phyloP scores from a whole-genome alignment of 2,888 invertebrate species.

The Laspeyria flexula region DNA sequence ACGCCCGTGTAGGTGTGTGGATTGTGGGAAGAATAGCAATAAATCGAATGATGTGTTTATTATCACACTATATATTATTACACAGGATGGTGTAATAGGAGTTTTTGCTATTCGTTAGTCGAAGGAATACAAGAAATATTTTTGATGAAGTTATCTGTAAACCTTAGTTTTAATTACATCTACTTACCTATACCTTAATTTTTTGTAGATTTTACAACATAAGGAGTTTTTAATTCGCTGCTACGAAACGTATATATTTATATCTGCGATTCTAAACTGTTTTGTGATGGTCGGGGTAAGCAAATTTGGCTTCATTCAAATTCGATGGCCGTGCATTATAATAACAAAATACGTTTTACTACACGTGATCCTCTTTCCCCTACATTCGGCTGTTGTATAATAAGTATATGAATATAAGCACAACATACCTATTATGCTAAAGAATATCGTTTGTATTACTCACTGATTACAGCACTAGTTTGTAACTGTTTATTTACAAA shows the following conservation, averaged over 20 bases:
- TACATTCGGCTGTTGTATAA: conserved; percentile 9
- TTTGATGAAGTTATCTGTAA: neutral
- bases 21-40: conserved; percentile 25
- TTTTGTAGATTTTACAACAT: too few species aligned
- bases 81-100: neutral
- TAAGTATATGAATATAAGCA: neutral
- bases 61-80: conserved; percentile 5
- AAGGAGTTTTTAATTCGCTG: neutral
- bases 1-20: conserved; percentile 15
- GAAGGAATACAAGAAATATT: neutral
- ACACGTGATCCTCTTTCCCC: conserved; percentile 18
- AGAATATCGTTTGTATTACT: conserved; percentile 10
- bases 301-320: conserved; percentile 36
- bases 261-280: conserved; percentile 8
- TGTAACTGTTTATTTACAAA: conserved; percentile 19
- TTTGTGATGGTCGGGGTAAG: conserved; percentile 15
- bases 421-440: conserved; percentile 7
- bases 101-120: neutral
- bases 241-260: neutral
- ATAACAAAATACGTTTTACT: conserved; percentile 28
- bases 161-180: neutral
- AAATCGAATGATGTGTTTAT: conserved; percentile 17
- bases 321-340: conserved; percentile 33
- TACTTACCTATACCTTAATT: too few species aligned
- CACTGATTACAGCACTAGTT: conserved; percentile 14